phyloP scores from a whole-genome alignment of 2,113 vertebrate genomes.

The Prunella fulvescens region DNA sequence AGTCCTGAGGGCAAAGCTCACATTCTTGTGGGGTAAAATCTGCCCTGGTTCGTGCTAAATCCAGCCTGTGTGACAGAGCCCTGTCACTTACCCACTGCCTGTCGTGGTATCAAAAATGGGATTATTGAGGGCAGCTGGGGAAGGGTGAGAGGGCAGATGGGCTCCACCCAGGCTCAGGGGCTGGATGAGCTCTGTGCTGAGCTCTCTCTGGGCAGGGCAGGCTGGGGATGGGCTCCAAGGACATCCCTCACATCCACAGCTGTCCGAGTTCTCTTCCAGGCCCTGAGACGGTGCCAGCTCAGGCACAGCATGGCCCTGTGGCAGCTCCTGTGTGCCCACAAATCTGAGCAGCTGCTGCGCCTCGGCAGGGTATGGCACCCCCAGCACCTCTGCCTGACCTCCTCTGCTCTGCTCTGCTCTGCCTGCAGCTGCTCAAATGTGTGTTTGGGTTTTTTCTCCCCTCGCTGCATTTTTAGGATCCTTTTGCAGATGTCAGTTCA shows the following conservation, averaged over 20 bases:
- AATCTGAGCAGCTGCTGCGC: slow-evolving; percentile 86
- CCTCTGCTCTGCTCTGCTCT: not conserved
- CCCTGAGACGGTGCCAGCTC: slow-evolving; percentile 77
- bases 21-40: not conserved
- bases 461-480: slow-evolving; percentile 75
- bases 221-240: not conserved
- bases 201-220: not conserved
- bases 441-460: not conserved
- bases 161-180: no score
- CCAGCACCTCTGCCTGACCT: not conserved
- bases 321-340: slow-evolving; percentile 86
- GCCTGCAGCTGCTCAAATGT: not conserved
- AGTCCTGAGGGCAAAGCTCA: not conserved
- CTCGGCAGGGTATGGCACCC: slow-evolving; percentile 77
- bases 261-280: slow-evolving; percentile 68
- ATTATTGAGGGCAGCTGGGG: not conserved
- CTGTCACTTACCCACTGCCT: not conserved
- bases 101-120: not conserved
- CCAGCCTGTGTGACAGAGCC: not conserved
- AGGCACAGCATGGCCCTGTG: slow-evolving; percentile 85
- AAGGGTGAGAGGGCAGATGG: not conserved
- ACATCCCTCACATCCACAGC: not conserved
- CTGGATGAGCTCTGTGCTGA: not conserved
- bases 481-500: slow-evolving; percentile 76
- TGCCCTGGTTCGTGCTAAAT: not conserved